Evolutionary conservation across 2,888 invertebrate genomes (phyloP).

Genomic region (Smittia sp.): DNA sequence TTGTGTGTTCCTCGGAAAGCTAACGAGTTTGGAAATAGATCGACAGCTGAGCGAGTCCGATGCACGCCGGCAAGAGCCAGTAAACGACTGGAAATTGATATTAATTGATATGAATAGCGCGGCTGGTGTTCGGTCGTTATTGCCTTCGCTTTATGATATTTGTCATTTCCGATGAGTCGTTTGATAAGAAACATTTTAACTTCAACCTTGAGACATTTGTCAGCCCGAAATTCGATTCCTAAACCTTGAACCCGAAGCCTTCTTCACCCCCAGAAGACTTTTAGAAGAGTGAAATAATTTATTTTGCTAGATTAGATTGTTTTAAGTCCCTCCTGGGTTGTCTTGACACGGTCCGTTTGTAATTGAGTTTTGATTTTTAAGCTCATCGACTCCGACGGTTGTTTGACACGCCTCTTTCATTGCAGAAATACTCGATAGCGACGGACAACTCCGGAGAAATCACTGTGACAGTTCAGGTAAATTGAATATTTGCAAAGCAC

Average conservation of each 20-base stretch:
- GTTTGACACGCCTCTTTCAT: neutral
- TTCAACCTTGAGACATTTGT: neutral
- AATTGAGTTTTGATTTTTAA: neutral
- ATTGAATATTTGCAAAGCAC: no score
- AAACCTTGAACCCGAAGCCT: no score
- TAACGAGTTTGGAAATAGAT: neutral
- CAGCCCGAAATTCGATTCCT: neutral
- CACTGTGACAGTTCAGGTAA: conserved; percentile 74
- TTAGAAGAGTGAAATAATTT: neutral
- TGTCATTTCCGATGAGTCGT: neutral
- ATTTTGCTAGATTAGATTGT: neutral
- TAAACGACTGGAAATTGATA: conserved; percentile 14
- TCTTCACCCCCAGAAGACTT: no score
- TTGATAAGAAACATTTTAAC: neutral
- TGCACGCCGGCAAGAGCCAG: neutral
- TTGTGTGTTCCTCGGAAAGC: neutral
- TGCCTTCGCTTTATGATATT: no score
- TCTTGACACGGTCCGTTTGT: neutral
- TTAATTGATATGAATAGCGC: conserved; percentile 30
- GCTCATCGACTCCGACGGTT: neutral
- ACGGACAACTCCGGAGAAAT: conserved; percentile 73
- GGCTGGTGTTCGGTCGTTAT: neutral
- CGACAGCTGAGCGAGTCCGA: neutral
- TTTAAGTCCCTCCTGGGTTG: neutral
- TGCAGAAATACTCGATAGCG: conserved; percentile 70